phyloP scores from a whole-genome alignment of 1,140 invertebrate species.

The Hesperophylax magnus region DNA sequence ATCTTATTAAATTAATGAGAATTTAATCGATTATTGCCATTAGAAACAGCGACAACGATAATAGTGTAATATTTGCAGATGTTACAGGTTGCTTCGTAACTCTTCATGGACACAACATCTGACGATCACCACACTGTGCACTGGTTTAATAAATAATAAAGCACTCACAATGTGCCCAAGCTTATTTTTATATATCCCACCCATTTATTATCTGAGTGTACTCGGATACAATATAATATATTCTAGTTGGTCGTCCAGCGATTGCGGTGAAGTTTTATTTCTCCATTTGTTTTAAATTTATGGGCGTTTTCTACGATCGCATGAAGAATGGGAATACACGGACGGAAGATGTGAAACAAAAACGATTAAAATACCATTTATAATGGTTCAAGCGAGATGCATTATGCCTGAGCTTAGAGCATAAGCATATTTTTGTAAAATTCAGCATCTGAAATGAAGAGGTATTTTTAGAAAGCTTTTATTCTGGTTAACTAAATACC shows the following conservation, averaged over 20 bases:
- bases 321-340: not conserved
- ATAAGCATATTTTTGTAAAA: not conserved
- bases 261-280: constrained; percentile 22
- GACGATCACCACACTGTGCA: no score
- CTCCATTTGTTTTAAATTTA: constrained; percentile 18
- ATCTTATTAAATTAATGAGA: no score
- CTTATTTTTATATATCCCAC: not conserved
- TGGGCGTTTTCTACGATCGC: not conserved
- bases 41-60: no score
- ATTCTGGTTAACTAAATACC: no score
- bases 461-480: no score
- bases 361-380: constrained; percentile 14
- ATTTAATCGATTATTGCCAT: no score
- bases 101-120: no score
- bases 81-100: no score
- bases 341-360: not conserved
- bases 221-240: not conserved
- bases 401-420: not conserved
- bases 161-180: not conserved
- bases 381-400: not conserved
- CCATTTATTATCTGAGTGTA: constrained; percentile 25
- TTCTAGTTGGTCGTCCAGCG: not conserved
- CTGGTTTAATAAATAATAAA: no score
- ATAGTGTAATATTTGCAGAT: no score
- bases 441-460: no score